phyloP scores from a whole-genome alignment of 2,113 vertebrate genomes.

The Oncorhynchus mykiss region DNA sequence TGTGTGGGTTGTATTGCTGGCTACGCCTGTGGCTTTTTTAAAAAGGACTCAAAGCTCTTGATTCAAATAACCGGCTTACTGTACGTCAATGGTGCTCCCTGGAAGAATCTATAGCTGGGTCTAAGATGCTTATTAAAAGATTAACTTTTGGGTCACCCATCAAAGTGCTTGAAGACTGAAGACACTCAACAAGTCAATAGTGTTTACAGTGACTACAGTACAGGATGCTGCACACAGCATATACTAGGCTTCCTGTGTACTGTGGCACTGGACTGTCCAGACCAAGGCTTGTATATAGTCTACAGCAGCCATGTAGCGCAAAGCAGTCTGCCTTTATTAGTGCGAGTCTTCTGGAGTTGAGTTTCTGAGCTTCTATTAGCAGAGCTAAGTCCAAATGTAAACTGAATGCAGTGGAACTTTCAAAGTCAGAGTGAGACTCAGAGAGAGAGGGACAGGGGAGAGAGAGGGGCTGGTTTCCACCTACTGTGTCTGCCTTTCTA shows the following conservation, averaged over 20 bases:
- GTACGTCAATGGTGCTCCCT: background rate
- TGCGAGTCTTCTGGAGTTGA: background rate
- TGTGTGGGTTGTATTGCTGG: background rate
- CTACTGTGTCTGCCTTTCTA: conserved; percentile 69
- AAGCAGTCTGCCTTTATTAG: too few species aligned
- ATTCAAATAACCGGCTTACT: background rate
- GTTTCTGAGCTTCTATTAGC: conserved; percentile 5
- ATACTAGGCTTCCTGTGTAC: background rate
- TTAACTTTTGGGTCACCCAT: background rate
- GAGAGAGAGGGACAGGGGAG: too few species aligned
- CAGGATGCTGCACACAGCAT: background rate
- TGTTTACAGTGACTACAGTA: background rate
- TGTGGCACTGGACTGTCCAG: background rate
- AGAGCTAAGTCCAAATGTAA: conserved; percentile 38
- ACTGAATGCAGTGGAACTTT: conserved; percentile 45
- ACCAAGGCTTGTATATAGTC: background rate
- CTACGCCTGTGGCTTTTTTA: background rate
- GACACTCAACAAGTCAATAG: background rate
- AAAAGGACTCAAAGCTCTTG: background rate
- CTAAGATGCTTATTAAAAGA: conserved; percentile 10
- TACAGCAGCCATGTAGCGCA: background rate
- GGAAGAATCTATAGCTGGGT: background rate
- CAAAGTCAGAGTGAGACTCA: conserved; percentile 56
- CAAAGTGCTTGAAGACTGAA: too few species aligned
- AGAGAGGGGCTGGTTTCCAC: conserved; percentile 53